Base-by-base conservation (phyloP, 2,797 vertebrate genomes). In the Rhabdophis nuchalis region DNA sequence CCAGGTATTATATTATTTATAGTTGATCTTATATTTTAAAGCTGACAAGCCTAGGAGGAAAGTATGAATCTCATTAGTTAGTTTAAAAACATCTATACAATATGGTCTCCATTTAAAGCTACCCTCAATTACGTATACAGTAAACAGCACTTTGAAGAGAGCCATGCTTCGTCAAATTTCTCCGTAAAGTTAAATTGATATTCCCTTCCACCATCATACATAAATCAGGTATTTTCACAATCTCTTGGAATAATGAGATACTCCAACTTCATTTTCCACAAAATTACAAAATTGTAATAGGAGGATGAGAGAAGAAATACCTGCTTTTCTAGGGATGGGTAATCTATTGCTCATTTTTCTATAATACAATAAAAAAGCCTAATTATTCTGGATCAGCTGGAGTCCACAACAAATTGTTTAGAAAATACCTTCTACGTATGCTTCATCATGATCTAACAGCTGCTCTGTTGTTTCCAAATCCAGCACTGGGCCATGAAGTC, bases 381-480 rank as follows among this genome's bases (percentile, higher is more conserved):
- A 41, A 36, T 41, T 90, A 36, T 56, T 56, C 57, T 89, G 18
- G 36, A 89, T 27, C 27, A 64, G 25, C 56, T 61, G 23, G 29
- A 77, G 20, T 32, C n/a, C 54, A 50, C 18, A 89, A 5, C 27
- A 89, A 60, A 27, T n/a, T 53, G 12, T 61, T 88, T 93, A 85
- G 7, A 5, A 46, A 90, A 64, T 95, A 99, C 99, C 99, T 98
- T 99, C 98, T 91, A 95, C 94, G 92, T 96, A 98, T 36, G 98
- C 96, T 0, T 98, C 98, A 94, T 98, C 97, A 0, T 98, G 97
- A 97, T 98, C 98, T 93, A 96, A 97, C 93, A 98, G 96, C 96
- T 98, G 97, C 27, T 98, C 98, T 87, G 91, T 58, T 53, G 95
- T 97, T 96, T 97, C 97, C 95, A 98, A 87, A 32, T 96, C 93